Conservation (phyloP, 2,797 vertebrate species). For the Sternotherus odoratus region DNA sequence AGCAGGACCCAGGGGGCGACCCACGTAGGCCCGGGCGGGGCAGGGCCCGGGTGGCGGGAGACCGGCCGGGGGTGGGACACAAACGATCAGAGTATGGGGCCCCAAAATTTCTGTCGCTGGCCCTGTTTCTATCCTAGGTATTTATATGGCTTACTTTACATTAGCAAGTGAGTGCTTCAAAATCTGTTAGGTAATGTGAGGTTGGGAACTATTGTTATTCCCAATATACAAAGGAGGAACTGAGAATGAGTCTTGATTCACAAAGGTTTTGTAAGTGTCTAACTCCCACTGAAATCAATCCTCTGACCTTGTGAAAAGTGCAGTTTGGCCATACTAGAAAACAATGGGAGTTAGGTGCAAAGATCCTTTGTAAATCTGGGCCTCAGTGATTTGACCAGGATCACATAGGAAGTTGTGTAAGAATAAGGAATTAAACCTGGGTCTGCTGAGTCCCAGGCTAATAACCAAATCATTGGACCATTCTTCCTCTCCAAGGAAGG, state of each 20-base stretch:
- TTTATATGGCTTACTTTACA: neutral
- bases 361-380: neutral
- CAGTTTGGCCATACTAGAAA: neutral
- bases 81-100: too few relatives aligned
- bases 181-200: neutral
- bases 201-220: neutral
- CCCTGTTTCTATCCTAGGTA: neutral
- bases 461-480: neutral
- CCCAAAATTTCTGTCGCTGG: too few relatives aligned
- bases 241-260: neutral
- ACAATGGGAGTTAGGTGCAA: neutral
- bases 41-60: too few relatives aligned
- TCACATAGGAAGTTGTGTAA: neutral
- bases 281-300: neutral
- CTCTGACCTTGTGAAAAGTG: neutral
- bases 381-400: neutral
- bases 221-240: neutral
- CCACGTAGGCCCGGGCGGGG: too few relatives aligned
- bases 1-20: too few relatives aligned
- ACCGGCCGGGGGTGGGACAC: too few relatives aligned
- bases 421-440: neutral
- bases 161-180: neutral
- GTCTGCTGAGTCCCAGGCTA: neutral
- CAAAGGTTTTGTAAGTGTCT: neutral
- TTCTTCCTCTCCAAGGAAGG: neutral